These are phyloP conservation scores for Vespertilio murinus DNA, from an alignment of 2,797 vertebrate genomes.

Conservation along the genomic window DNA sequence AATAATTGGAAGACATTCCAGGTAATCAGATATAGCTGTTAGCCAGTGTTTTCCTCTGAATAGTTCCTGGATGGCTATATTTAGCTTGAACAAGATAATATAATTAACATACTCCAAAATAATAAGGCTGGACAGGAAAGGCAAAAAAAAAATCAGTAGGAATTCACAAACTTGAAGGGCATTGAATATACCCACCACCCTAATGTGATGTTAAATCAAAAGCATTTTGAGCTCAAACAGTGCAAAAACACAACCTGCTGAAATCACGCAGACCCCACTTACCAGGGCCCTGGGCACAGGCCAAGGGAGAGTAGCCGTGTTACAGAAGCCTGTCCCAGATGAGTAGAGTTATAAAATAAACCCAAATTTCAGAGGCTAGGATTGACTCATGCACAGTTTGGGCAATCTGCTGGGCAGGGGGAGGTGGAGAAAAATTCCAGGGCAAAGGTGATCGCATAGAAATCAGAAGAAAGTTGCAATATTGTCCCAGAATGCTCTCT, in stretches of 20 bases:
- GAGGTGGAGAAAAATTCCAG: neutral
- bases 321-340: neutral
- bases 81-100: conserved; percentile 54
- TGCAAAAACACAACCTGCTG: conserved; percentile 12
- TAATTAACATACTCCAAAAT: conserved; percentile 57
- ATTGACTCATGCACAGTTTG: neutral
- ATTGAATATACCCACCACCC: neutral
- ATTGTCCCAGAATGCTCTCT: neutral
- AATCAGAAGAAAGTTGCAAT: neutral
- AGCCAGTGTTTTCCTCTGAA: conserved; percentile 53
- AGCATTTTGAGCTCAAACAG: conserved; percentile 38
- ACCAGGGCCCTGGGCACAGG: neutral
- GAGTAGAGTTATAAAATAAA: conserved; percentile 24
- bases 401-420: neutral
- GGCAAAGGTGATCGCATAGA: neutral
- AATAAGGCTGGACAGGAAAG: conserved; percentile 12
- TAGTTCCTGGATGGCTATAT: conserved; percentile 40
- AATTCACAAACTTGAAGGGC: conserved; percentile 22
- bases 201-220: conserved; percentile 17
- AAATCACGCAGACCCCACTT: neutral
- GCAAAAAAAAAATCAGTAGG: conserved; percentile 29
- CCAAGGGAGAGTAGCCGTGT: neutral
- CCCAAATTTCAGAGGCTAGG: neutral
- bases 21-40: neutral
- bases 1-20: conserved; percentile 40